Base-by-base conservation (phyloP, 1,140 invertebrate genomes). In the Drosophila jambulina region DNA sequence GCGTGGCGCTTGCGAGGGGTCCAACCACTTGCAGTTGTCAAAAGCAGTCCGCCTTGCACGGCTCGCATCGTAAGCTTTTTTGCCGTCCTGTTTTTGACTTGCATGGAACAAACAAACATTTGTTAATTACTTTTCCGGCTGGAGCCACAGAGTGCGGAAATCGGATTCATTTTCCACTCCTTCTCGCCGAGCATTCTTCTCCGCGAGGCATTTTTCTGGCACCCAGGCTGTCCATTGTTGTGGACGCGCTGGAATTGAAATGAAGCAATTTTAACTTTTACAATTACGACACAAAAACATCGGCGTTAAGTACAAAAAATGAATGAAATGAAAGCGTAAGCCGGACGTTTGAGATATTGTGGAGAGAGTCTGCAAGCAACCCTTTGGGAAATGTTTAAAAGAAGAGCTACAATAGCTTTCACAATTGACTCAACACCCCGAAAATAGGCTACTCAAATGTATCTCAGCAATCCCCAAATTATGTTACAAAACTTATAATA, bases 101-200 rank as follows among this genome's bases (percentile, higher is more conserved):
- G 64, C 71, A 51, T 63, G 63, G 43, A 56, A 59, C 69, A 57
- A 68, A 81, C 62, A 69, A 84, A 69, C 63, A 81, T 84, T 90
- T 84, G 64, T 75, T 88, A 84, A 84, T 84, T 90, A 83, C 78
- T 81, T 88, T 88, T 90, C 40, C 45, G 42, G 25, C 13, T 43
- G 56, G 51, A 46, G 48, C 25, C 64, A n/a, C 68, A 72, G 42
- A 48, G 61, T 29, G 54, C 32, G 36, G 60, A 60, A 63, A 57
- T 58, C 69, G 62, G 65, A 72, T 72, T 58, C 69, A 58, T 38
- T 69, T 43, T 51, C 62, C 61, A 42, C n/a, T 32, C 12, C 45
- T 27, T 49, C 34, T 46, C 36, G 38, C 3, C 29, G 19, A 23
- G 19, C 25, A 53, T 15, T 21, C 19, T 32, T 8, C 57, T 27